phyloP scores from a whole-genome alignment of 2,888 invertebrate genomes.

The Dilophus febrilis region DNA sequence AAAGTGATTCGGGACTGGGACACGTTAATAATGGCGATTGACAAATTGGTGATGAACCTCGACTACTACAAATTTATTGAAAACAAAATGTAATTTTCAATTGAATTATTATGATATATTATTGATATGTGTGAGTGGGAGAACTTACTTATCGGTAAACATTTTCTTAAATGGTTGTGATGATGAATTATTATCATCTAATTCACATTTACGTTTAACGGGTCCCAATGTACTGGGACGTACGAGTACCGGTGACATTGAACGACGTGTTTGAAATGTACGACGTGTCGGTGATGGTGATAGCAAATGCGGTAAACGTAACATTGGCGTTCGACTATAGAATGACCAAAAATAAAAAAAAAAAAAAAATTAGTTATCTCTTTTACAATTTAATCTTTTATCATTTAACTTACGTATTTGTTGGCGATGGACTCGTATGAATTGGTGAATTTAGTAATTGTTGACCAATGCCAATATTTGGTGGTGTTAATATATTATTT shows the following conservation, averaged over 20 bases:
- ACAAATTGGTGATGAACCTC: conserved; percentile 28
- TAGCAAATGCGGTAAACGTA: conserved; percentile 35
- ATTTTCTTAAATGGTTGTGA: conserved; percentile 29
- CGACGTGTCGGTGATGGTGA: conserved; percentile 78
- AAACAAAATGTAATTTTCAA: no score
- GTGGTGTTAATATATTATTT: conserved; percentile 35
- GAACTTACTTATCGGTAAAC: conserved; percentile 24
- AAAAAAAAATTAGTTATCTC: conserved; percentile 21
- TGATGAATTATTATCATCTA: conserved; percentile 23
- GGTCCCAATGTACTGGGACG: conserved; percentile 58
- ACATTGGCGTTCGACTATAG: conserved; percentile 17
- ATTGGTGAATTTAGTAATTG: neutral
- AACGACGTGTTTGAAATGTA: conserved; percentile 61
- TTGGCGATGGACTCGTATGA: no score
- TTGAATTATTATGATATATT: no score
- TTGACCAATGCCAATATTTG: conserved; percentile 22
- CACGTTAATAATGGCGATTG: conserved; percentile 31
- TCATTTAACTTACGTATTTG: conserved; percentile 25
- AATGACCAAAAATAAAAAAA: conserved; percentile 1
- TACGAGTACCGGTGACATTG: conserved; percentile 76
- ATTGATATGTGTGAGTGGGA: neutral
- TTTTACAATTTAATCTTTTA: no score
- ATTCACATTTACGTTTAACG: conserved; percentile 34
- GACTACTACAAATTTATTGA: conserved; percentile 6
- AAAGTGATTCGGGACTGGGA: conserved; percentile 29